These are phyloP conservation scores for Chaenodraco wilsoni DNA, from an alignment of 2,797 vertebrate genomes.

Conservation along the genomic window DNA sequence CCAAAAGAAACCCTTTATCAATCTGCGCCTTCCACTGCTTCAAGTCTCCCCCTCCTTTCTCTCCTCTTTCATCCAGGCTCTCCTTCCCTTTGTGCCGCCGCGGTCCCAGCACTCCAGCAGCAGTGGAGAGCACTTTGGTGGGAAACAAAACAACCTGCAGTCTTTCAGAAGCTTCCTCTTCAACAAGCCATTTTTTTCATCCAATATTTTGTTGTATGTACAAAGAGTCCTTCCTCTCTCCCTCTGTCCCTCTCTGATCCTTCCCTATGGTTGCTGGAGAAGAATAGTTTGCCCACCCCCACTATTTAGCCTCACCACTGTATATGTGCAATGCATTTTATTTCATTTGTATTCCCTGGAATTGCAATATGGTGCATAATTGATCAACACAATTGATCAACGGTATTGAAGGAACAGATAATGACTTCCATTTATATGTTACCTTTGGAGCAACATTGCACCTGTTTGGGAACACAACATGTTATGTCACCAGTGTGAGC, in stretches of 20 bases:
- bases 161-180: slow-evolving; percentile 41
- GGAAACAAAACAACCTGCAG: slow-evolving; percentile 46
- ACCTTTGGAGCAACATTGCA: not conserved
- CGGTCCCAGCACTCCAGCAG: slow-evolving; percentile 37
- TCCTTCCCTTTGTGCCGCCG: slow-evolving; percentile 41
- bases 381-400: too few relatives aligned
- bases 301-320: slow-evolving; percentile 4
- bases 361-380: not conserved
- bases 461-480: not conserved
- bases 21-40: slow-evolving; percentile 29
- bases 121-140: slow-evolving; percentile 51
- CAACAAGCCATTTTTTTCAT: slow-evolving; percentile 26
- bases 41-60: slow-evolving; percentile 42
- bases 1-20: slow-evolving; percentile 58
- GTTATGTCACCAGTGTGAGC: not conserved
- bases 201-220: slow-evolving; percentile 23
- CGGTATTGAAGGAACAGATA: not conserved
- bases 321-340: not conserved
- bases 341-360: not conserved
- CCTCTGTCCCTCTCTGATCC: not conserved
- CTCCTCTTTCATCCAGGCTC: slow-evolving; percentile 36
- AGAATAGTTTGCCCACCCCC: slow-evolving; percentile 9
- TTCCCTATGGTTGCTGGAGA: not conserved
- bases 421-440: not conserved
- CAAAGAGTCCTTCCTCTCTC: not conserved